Evolutionary conservation across 2,113 vertebrate genomes (phyloP), one percentile per base, ranked within the genome.

Genomic region (Mola mola): DNA sequence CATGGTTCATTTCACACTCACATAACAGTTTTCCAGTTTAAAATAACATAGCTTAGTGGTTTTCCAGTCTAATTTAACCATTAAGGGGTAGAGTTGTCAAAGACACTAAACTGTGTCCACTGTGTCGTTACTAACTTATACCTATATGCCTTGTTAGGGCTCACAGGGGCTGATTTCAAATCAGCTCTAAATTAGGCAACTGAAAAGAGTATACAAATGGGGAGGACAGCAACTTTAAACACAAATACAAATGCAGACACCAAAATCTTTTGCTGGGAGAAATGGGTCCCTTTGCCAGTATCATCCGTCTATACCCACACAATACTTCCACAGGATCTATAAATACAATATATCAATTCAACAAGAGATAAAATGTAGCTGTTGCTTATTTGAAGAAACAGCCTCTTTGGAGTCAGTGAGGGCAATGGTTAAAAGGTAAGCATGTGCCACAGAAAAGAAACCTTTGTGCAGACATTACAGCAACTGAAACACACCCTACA

Each of bases 1-100:
- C 84, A 82, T 41, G 87, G 88, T 90, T 90, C 81, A 87, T 79
- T 88, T 89, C 79, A 85, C 82, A 84, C 82, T 79, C 78, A 78
- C 79, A 82, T 83, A 70, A 77, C 72, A 78, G 66, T 66, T 76
- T 81, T 78, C 84, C 83, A 73, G 75, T 86, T 75, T 13, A 66
- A 72, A 69, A 55, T 69, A 82, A 51, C 31, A 25, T 62, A 88
- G 84, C 86, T 90, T 87, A 87, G 86, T 90, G 87, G 84, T 87
- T 91, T 86, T 87, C 70, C 57, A 71, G 78, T 78, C 78, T 71
- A 66, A 82, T 71, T 81, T 74, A 88, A 65, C 73, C 41, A 78
- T 79, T 59, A 62, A 44, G 21, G 53, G 57, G 62, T 16, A 51
- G 59, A 29, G 17, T 69, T 72, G 74, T 64, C 60, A 55, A 40